Evolutionary conservation across 2,113 vertebrate species (phyloP), one percentile per base, ranked within the genome.

Genomic region (Dipodomys ordii): DNA sequence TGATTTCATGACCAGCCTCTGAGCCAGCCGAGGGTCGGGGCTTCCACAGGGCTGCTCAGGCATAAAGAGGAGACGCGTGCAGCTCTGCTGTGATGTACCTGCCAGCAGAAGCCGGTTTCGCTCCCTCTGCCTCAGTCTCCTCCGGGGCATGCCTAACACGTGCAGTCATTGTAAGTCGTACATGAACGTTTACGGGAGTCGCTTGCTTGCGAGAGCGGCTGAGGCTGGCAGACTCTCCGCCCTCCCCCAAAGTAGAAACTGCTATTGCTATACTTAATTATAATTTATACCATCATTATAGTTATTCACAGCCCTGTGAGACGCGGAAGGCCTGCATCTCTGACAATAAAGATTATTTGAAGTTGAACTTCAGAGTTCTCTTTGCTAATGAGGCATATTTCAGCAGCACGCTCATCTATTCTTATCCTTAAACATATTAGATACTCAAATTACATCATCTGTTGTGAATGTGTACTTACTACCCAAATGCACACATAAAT

Each of bases 361-460:
- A 92, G 49, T 64, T 85, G 53, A 91, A 92, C 35, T 94, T 89
- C 64, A 90, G 22, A 57, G 53, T 90, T 88, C 12, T 53, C 53
- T 86, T 90, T 92, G 80, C 90, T 76, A 94, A 93, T 39, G 30
- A 83, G 22, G 7, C 20, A 68, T 65, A 83, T 94, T 94, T 90
- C 71, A 85, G 22, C 39, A 80, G 27, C 28, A 87, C 28, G 44
- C 49, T 81, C 83, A 35, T 83, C 57, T 81, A 73, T n/a, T 90
- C 5, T 95, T 87, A 83, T 77, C 15, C 53, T 57, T 57, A 74
- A 92, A 68, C 4, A 85, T 53, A 80, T n/a, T 78, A 87, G 80
- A 90, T 68, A 84, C 86, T 92, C 35, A 71, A 69, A 91, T 81
- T 87, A 10, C 20, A 76, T 28, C 88, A 16, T 60, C 64, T 27